A percentile compares a stretch with the other conserved stretches of the same genome.
These are phyloP conservation scores for Trinectes maculatus DNA, from an alignment of 2,113 vertebrate species.

Conservation along the genomic window DNA sequence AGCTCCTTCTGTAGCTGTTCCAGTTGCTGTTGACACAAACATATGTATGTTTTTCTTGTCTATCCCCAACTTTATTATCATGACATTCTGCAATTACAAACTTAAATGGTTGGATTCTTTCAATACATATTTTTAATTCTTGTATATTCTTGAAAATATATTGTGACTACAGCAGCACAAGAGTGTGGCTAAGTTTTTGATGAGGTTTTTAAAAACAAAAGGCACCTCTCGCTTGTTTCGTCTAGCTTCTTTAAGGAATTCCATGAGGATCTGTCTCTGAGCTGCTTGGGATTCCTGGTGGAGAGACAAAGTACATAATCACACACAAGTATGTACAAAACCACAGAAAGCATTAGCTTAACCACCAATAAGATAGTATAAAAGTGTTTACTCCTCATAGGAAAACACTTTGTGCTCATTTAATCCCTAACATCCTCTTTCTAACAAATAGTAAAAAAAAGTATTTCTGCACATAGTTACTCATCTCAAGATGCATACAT, in stretches of 20 bases:
- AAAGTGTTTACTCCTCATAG: background rate
- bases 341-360: background rate
- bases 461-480: background rate
- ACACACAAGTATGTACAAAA: background rate
- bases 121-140: background rate
- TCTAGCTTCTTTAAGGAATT: constrained; percentile 98
- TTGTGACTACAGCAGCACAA: background rate
- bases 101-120: background rate
- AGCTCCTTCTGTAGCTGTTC: constrained; percentile 99
- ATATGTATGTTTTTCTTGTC: background rate
- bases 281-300: constrained; percentile 95
- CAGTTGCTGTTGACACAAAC: constrained; percentile 87
- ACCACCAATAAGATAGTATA: background rate
- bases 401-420: background rate
- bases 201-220: background rate
- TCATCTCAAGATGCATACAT: background rate
- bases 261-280: constrained; percentile 97
- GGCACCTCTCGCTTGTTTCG: constrained; percentile 97
- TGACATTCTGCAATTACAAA: background rate
- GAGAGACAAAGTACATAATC: constrained; percentile 31
- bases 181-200: background rate
- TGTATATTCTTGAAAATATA: background rate
- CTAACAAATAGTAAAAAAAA: background rate
- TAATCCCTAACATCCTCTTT: background rate
- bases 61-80: background rate